Conservation (phyloP, 35 echinoderm and acorn worm species). For the Eucidaris tribuloides region DNA sequence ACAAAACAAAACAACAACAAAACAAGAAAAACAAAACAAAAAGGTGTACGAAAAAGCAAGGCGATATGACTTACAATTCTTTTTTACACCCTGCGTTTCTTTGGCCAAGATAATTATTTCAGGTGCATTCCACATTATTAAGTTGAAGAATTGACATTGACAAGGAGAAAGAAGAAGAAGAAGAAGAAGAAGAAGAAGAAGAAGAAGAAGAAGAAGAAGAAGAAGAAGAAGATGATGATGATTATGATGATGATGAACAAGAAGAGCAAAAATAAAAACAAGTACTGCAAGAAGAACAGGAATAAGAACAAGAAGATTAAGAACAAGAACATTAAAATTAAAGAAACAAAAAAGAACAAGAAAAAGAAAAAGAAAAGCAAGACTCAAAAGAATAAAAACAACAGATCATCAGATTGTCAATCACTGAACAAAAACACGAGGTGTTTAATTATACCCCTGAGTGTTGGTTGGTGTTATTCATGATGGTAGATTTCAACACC, state of each 20-base stretch:
- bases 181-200: constrained; percentile 32
- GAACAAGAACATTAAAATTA: constrained; percentile 31
- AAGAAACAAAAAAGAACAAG: constrained; percentile 16
- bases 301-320: constrained; percentile 22
- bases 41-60: too few species aligned
- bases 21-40: too few species aligned
- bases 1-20: too few species aligned
- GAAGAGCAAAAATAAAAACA: constrained; percentile 27
- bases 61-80: too few species aligned
- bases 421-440: too few species aligned
- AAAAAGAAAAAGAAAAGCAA: constrained; percentile 24
- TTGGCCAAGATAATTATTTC: too few species aligned
- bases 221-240: constrained; percentile 30
- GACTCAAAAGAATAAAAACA: constrained; percentile 13
- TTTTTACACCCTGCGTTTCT: too few species aligned
- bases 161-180: background rate
- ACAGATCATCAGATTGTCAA: too few species aligned
- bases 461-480: too few species aligned
- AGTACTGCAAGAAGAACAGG: constrained; percentile 24
- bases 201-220: constrained; percentile 27
- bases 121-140: background rate
- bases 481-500: too few species aligned
- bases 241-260: constrained; percentile 19
- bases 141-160: background rate
- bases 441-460: too few species aligned